Base-by-base conservation (phyloP, 2,888 invertebrate genomes). In the Oligia strigilis region DNA sequence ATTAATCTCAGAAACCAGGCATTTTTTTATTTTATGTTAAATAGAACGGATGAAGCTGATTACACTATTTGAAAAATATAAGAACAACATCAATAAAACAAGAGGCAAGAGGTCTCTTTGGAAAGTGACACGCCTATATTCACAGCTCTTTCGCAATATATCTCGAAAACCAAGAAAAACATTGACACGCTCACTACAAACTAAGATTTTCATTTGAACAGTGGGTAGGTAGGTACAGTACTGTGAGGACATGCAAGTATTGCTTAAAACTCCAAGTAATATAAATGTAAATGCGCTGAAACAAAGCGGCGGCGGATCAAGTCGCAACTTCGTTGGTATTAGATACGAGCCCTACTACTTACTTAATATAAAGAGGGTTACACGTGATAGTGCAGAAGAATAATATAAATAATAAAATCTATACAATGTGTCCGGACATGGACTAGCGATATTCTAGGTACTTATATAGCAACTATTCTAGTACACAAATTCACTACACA, bases 281-380 rank as follows among this genome's bases (percentile, higher is more conserved):
- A 94, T 94, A 94, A 93, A 94, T 94, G 94, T 93, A 93, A 94
- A 94, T 94, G 91, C 86, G 84, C 83, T 89, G 88, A 92, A 92
- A 93, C 92, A 92, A 92, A 93, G 88, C 88, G 87, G 83, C 83
- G 89, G 75, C 73, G 88, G 88, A 91, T 92, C 91, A 90, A 90
- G 89, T 90, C 88, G 86, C 89, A 89, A 90, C 91, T 91, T 90
- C 79, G 80, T 76, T 89, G 87, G 89, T 92, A 91, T 91, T 91
- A 90, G 89, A 85, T 75, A 76, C 81, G 75, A 75, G 52, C 64
- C 72, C 55, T 81, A 77, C 75, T 76, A 52, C 77, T 67, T 82
- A 62, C n/a, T 70, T 58, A 79, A 72, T 83, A 80, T 69, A 83
- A 75, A 19, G n/a, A 77, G 23, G 46, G 36, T 58, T 58, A 8